A percentile compares a stretch with the other conserved stretches of the same genome.
Evolutionary conservation across 1,140 invertebrate genomes (phyloP).

Genomic region (Pentalonia nigronervosa): DNA sequence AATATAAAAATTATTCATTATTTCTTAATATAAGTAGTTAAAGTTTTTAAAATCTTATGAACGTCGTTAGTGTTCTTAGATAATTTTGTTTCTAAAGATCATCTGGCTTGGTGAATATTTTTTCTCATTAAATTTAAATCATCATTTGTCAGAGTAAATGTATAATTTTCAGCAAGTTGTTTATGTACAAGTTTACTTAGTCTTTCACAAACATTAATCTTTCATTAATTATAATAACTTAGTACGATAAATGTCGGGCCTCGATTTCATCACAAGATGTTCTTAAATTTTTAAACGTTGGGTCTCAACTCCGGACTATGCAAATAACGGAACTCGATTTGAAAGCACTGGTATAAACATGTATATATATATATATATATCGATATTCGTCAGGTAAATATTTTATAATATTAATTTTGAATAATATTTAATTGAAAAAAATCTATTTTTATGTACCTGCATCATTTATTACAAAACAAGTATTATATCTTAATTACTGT

Average conservation of each 20-base stretch:
- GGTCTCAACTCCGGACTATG: neutral
- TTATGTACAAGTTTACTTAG: neutral
- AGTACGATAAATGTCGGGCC: neutral
- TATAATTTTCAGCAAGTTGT: neutral
- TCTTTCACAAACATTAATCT: neutral
- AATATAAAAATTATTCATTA: neutral
- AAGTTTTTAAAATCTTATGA: neutral
- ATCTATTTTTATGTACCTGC: neutral
- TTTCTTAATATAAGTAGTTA: neutral
- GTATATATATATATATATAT: neutral
- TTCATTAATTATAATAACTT: neutral
- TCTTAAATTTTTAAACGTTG: neutral
- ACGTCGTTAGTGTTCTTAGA: neutral
- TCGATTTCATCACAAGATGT: neutral
- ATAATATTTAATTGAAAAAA: conserved; percentile 1
- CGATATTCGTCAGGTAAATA: neutral
- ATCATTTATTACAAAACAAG: neutral
- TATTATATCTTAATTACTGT: neutral
- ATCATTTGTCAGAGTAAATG: neutral
- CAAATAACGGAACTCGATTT: neutral
- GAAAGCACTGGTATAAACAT: neutral
- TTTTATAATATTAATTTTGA: neutral
- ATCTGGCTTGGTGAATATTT: neutral
- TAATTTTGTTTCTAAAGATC: neutral
- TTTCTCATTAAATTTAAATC: neutral